A percentile compares a stretch with the other conserved stretches of the same genome.
Evolutionary conservation across 2,113 vertebrate genomes (phyloP).

Genomic region (Crocuta crocuta): DNA sequence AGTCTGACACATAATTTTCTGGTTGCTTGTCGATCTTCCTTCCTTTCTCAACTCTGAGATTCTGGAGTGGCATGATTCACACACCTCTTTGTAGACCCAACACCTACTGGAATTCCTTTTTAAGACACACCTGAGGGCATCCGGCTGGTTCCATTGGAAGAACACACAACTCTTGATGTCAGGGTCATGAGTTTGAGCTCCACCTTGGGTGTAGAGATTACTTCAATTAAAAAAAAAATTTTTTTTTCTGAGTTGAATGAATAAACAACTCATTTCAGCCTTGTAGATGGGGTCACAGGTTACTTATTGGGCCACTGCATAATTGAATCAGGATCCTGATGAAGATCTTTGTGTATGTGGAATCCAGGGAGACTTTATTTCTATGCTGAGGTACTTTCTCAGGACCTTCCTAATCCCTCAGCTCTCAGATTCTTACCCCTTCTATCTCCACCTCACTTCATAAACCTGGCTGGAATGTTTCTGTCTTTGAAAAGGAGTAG

Average conservation of each 20-base stretch:
- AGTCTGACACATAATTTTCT: conserved; percentile 1
- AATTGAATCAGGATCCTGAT: background rate
- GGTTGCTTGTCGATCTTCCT: background rate
- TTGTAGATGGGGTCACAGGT: background rate
- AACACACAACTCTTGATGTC: background rate
- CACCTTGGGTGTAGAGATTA: background rate
- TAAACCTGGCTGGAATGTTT: conserved; percentile 32
- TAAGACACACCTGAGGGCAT: background rate
- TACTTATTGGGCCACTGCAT: background rate
- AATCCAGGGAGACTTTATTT: background rate
- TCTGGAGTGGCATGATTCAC: background rate
- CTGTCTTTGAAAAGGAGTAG: conserved; percentile 14
- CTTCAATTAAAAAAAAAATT: background rate
- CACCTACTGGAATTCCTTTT: conserved; percentile 32
- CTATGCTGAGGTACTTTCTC: background rate
- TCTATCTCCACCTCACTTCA: background rate
- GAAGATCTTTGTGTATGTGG: background rate
- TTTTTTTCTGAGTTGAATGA: conserved; percentile 51
- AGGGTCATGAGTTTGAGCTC: background rate
- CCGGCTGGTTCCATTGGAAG: background rate
- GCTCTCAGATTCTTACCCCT: background rate
- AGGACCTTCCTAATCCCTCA: background rate
- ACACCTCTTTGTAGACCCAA: background rate
- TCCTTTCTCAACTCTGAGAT: conserved; percentile 25
- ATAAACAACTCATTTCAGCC: background rate